These are phyloP conservation scores for Ochropacha duplaris DNA, from an alignment of 2,888 invertebrate genomes.

Conservation along the genomic window DNA sequence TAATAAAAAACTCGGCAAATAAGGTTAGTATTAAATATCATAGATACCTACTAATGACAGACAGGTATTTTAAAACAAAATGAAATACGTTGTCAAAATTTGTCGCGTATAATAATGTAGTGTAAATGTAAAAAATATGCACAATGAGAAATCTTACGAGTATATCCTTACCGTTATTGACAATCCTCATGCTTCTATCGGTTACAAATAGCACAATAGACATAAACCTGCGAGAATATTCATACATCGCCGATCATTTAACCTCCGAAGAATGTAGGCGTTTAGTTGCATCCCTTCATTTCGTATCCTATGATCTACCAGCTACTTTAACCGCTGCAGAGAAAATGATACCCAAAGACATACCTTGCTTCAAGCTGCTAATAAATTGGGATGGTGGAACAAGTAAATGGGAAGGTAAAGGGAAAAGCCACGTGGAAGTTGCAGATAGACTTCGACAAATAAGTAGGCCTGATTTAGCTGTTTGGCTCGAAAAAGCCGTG, in stretches of 20 bases:
- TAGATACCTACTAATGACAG: not conserved
- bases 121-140: not conserved
- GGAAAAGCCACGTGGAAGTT: conserved; percentile 81
- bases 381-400: conserved; percentile 80
- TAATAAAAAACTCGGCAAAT: too few species aligned
- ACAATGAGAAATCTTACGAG: not conserved
- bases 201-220: conserved; percentile 50
- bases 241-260: conserved; percentile 82
- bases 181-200: conserved; percentile 23
- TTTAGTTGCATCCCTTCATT: conserved; percentile 83
- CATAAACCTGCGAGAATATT: conserved; percentile 45
- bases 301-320: conserved; percentile 52
- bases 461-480: conserved; percentile 80
- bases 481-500: conserved; percentile 83
- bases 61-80: not conserved
- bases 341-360: conserved; percentile 70
- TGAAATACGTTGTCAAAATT: not conserved
- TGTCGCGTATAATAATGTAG: not conserved
- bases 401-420: conserved; percentile 71
- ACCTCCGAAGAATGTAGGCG: conserved; percentile 81
- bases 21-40: too few species aligned
- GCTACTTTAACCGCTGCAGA: conserved; percentile 38
- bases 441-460: conserved; percentile 83
- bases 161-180: conserved; percentile 42
- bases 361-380: conserved; percentile 81